A percentile compares a stretch with the other conserved stretches of the same genome.
These are phyloP conservation scores for Dicroscelio sp. DNA, from an alignment of 2,888 invertebrate genomes.

Conservation along the genomic window DNA sequence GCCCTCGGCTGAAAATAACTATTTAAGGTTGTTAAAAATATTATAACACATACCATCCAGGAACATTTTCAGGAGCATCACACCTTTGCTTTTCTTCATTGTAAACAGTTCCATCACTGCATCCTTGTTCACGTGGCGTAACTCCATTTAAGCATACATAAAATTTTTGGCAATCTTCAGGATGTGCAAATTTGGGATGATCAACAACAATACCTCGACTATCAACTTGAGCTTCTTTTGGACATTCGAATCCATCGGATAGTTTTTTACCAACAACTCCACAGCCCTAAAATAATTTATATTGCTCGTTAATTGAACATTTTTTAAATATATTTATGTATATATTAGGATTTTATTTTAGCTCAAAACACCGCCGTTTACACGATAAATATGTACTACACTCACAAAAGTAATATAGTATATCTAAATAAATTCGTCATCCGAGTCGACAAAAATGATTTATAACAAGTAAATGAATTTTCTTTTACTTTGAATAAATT, in stretches of 20 bases:
- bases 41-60: conserved; percentile 94
- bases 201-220: conserved; percentile 94
- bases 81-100: conserved; percentile 96
- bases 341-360: too few species aligned
- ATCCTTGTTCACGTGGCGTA: conserved; percentile 97
- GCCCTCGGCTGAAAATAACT: too few species aligned
- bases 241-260: conserved; percentile 97
- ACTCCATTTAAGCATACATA: conserved; percentile 97
- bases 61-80: conserved; percentile 97
- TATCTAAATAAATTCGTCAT: too few species aligned
- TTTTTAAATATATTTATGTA: too few species aligned
- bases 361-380: too few species aligned
- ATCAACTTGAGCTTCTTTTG: conserved; percentile 94
- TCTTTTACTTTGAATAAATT: too few species aligned
- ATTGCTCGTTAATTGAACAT: too few species aligned
- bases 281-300: conserved; percentile 89
- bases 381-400: too few species aligned
- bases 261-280: conserved; percentile 92
- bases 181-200: conserved; percentile 97
- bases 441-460: too few species aligned
- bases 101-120: conserved; percentile 97
- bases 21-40: background rate
- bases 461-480: too few species aligned
- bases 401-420: too few species aligned
- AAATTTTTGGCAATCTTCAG: conserved; percentile 97